phyloP scores from a whole-genome alignment of 2,113 vertebrate genomes.

The Anolis carolinensis region DNA sequence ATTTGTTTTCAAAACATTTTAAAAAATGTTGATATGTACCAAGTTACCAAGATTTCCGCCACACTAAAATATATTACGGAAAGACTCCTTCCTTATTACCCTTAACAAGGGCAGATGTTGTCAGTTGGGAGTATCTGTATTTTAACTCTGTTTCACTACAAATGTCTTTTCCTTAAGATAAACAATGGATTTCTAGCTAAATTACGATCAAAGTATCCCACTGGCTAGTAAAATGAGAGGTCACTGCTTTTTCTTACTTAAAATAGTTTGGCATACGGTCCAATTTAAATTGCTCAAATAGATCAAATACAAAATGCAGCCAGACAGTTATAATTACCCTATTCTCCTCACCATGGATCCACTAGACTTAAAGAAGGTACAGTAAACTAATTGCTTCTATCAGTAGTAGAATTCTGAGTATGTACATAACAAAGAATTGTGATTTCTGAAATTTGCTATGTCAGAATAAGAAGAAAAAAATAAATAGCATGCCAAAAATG shows the following conservation, averaged over 20 bases:
- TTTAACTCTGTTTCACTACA: background rate
- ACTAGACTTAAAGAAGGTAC: background rate
- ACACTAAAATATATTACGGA: rapidly evolving
- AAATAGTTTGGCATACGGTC: constrained; percentile 41
- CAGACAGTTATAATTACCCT: background rate
- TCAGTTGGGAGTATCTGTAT: background rate
- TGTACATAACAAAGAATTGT: background rate
- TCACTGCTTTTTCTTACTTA: constrained; percentile 33
- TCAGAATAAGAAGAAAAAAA: background rate
- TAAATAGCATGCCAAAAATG: background rate
- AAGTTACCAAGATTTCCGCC: background rate
- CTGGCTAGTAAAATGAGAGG: constrained; percentile 47
- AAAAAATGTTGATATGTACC: background rate
- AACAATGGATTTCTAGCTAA: constrained; percentile 3
- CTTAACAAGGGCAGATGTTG: background rate
- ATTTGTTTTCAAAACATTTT: background rate
- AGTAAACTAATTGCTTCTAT: background rate
- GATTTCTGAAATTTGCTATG: background rate
- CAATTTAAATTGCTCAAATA: constrained; percentile 15
- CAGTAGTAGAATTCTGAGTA: background rate
- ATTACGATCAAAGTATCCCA: constrained; percentile 1
- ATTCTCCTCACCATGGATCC: background rate
- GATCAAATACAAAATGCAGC: constrained; percentile 23
- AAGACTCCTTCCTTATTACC: background rate
- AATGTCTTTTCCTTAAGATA: background rate